Conservation (phyloP, 2,888 invertebrate genomes). For the Chirona hameri region DNA sequence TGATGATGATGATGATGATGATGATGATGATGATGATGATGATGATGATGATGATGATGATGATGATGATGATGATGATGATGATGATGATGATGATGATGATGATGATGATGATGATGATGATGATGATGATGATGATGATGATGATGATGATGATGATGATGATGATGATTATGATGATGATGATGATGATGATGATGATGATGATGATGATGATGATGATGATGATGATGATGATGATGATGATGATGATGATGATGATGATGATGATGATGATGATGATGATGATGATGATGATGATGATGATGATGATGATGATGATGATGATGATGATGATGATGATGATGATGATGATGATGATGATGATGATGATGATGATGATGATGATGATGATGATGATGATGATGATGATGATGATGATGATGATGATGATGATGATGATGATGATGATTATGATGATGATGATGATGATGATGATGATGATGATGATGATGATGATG, state of each 20-base stretch:
- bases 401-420: too few relatives aligned
- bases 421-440: too few relatives aligned
- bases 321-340: neutral
- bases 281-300: neutral
- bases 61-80: constrained; percentile 22
- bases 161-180: too few relatives aligned
- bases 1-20: constrained; percentile 22
- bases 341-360: neutral
- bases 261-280: neutral
- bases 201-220: neutral
- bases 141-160: neutral
- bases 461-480: too few relatives aligned
- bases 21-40: constrained; percentile 22
- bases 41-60: constrained; percentile 22
- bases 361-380: neutral
- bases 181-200: too few relatives aligned
- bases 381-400: too few relatives aligned
- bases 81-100: constrained; percentile 22
- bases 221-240: neutral
- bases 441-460: too few relatives aligned
- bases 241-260: neutral
- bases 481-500: too few relatives aligned
- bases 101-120: constrained; percentile 22
- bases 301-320: neutral
- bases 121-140: constrained; percentile 22